Evolutionary conservation across 2,888 invertebrate genomes (phyloP).

Genomic region (Eupithecia insigniata): DNA sequence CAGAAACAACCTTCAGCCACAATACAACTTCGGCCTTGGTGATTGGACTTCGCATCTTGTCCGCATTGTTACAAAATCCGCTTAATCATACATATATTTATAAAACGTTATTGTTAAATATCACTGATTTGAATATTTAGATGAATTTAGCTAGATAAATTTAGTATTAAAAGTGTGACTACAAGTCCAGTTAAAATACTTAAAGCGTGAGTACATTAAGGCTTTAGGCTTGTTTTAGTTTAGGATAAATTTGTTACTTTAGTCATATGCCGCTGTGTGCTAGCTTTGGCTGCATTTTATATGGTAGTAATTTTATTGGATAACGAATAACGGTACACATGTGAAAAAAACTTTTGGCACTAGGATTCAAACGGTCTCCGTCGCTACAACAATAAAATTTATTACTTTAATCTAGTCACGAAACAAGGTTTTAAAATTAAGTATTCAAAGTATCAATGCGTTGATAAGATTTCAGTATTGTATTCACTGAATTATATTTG

Average conservation of each 20-base stretch:
- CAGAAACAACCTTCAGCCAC: conserved; percentile 46
- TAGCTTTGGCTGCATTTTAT: conserved; percentile 49
- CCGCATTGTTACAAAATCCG: conserved; percentile 24
- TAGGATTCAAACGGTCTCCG: conserved; percentile 54
- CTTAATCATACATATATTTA: conserved; percentile 29
- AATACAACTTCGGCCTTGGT: conserved; percentile 29
- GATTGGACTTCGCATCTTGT: conserved; percentile 22
- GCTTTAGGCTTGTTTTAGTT: conserved; percentile 46
- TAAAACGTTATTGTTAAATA: conserved; percentile 10
- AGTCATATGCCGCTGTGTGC: conserved; percentile 53
- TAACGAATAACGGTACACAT: neutral
- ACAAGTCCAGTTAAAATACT: conserved; percentile 36
- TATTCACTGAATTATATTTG: neutral
- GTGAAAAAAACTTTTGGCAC: conserved; percentile 42
- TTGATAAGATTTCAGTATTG: neutral
- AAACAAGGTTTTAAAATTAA: conserved; percentile 32
- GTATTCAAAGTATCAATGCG: conserved; percentile 9
- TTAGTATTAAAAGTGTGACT: conserved; percentile 23
- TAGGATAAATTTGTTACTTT: conserved; percentile 45
- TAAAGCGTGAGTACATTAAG: conserved; percentile 41
- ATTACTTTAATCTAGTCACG: conserved; percentile 70
- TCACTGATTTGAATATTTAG: conserved; percentile 18
- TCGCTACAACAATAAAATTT: conserved; percentile 45
- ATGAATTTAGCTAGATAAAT: conserved; percentile 33
- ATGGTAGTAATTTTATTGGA: conserved; percentile 30